Percentiles rank a stretch among this genome's conserved stretches.
phyloP scores from a whole-genome alignment of 2,113 vertebrate genomes.

The Himantopus leucocephalus region DNA sequence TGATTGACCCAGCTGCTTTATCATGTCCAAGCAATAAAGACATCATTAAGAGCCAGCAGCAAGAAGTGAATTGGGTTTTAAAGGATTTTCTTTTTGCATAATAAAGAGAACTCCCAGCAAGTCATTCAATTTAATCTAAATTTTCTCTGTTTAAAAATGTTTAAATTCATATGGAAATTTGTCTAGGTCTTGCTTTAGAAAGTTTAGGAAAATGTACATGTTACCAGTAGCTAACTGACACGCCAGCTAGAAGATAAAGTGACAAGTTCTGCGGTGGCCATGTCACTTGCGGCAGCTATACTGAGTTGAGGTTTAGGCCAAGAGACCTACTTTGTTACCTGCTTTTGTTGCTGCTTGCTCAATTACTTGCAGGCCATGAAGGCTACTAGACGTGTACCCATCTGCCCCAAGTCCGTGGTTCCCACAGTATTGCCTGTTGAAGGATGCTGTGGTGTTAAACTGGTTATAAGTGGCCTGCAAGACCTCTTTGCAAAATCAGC shows the following conservation, averaged over 20 bases:
- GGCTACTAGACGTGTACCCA: not conserved
- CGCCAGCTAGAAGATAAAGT: not conserved
- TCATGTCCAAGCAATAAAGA: slow-evolving; percentile 15
- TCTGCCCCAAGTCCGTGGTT: not conserved
- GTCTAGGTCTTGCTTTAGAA: not conserved
- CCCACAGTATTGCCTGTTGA: not conserved
- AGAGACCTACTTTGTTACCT: not conserved
- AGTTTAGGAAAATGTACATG: not conserved
- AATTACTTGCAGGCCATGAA: not conserved
- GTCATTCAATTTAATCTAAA: not conserved
- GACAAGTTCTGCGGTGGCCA: not conserved
- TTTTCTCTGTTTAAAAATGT: not conserved
- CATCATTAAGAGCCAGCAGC: not conserved
- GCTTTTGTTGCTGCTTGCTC: not conserved
- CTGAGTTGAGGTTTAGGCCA: not conserved
- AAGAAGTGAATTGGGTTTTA: slow-evolving; percentile 8
- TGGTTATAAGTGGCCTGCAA: not conserved
- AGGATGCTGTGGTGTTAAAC: not conserved
- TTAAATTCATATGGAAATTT: not conserved
- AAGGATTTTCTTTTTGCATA: slow-evolving; percentile 31
- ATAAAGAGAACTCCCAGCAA: not conserved
- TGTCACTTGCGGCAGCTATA: not conserved
- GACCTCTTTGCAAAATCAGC: not conserved
- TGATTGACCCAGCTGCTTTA: slow-evolving; percentile 11
- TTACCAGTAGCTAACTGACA: not conserved